Evolutionary conservation across 1,140 invertebrate species (phyloP), one percentile per base, ranked within the genome.

Genomic region (Drosophila serrata): DNA sequence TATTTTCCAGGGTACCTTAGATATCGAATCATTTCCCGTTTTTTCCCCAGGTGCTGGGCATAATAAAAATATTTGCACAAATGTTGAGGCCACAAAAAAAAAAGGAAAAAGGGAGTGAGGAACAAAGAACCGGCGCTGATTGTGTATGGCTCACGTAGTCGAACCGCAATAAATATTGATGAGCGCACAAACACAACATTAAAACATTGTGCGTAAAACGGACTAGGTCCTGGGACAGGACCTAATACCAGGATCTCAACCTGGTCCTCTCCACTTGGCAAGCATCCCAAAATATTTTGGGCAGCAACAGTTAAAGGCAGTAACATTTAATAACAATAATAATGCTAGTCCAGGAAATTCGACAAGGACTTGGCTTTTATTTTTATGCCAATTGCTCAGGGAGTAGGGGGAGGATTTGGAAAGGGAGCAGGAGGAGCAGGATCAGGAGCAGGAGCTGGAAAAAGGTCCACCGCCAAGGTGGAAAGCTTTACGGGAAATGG

Each of bases 261-360:
- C 39, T 17, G 9, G 39, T n/a, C 1, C 39, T 12, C 4, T 4
- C 11, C 42, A 19, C 35, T 35, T 35, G 4, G 12, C 13, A 35
- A 9, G 31, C 40, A 31, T 15, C 63, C 27, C 72, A 68, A 70
- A 74, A 19, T 19, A 22, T 15, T 15, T 88, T 74, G 79, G 84
- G 61, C 75, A 79, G 84, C 82, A 87, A 87, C 82, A 88, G 82
- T 88, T 88, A 84, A 65, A 73, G 84, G 73, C 77, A 84, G 73
- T 88, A 88, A 90, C 82, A 90, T 88, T 88, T 88, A 88, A 88
- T 88, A 90, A 88, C 84, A 84, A 88, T 87, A 87, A 87, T 88
- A 87, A 87, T 63, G 79, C 75, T 78, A 60, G 64, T 74, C 79
- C 81, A 68, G 78, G 43, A 80, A 68, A 75, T 65, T 75, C 78